A percentile compares a stretch with the other conserved stretches of the same genome.
Conservation (phyloP, 2,797 vertebrate species). For the Melopsittacus undulatus region DNA sequence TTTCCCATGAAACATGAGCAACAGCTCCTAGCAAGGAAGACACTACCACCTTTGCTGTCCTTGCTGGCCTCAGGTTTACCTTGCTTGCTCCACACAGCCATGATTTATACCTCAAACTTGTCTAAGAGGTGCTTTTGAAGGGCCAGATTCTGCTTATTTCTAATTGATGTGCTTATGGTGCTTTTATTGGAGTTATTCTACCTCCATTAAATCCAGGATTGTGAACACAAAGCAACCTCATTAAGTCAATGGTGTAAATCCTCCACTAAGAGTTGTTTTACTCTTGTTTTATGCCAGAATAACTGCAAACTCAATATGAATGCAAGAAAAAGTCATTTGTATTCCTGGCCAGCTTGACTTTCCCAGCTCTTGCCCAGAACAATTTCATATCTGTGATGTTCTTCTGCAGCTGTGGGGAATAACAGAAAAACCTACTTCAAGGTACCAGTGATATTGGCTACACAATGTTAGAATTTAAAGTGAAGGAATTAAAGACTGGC, state of each 20-base stretch:
- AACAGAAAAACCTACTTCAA: neutral
- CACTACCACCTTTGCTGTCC: neutral
- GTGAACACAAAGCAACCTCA: neutral
- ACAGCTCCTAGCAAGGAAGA: neutral
- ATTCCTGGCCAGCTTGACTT: neutral
- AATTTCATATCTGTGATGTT: constrained; percentile 14
- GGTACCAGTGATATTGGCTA: neutral
- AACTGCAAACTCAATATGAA: neutral
- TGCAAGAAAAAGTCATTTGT: neutral
- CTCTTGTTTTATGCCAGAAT: neutral
- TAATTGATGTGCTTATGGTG: neutral
- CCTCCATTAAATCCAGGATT: neutral
- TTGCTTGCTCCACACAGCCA: neutral
- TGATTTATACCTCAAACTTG: neutral
- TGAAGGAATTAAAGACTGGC: neutral
- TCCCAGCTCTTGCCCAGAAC: neutral
- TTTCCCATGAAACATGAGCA: neutral
- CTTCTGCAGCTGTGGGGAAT: neutral
- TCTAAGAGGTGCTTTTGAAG: neutral
- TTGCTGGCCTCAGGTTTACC: neutral
- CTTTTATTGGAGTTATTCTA: neutral
- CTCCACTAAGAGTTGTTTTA: neutral
- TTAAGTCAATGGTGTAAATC: neutral
- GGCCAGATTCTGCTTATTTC: neutral
- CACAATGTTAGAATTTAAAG: neutral